These are phyloP conservation scores for Drosophila nannoptera DNA, from an alignment of 1,140 invertebrate genomes.

Conservation along the genomic window DNA sequence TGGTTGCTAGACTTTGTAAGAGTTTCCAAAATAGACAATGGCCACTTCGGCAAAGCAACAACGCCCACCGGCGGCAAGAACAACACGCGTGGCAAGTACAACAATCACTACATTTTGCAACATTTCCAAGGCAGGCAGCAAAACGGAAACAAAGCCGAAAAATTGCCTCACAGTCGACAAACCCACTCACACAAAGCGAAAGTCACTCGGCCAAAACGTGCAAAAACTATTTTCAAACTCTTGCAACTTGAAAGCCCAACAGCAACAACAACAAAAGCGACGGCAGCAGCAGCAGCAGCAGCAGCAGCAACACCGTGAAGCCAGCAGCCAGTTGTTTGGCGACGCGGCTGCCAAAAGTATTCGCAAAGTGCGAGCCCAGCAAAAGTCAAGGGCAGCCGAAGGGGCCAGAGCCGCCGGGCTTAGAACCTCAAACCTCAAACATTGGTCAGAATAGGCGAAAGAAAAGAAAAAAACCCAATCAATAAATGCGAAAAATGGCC, in stretches of 20 bases:
- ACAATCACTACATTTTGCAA: slow-evolving; percentile 39
- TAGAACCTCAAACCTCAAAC: not conserved
- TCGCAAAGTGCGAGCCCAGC: slow-evolving; percentile 67
- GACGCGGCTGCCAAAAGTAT: slow-evolving; percentile 72
- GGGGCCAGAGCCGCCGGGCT: slow-evolving; percentile 19
- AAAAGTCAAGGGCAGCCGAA: slow-evolving; percentile 68
- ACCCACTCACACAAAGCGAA: slow-evolving; percentile 45
- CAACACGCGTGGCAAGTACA: slow-evolving; percentile 5
- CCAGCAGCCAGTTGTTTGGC: slow-evolving; percentile 48
- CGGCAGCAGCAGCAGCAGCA: not conserved
- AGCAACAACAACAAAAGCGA: slow-evolving; percentile 28
- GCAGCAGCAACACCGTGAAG: not conserved
- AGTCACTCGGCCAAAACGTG: slow-evolving; percentile 72
- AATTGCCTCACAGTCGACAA: slow-evolving; percentile 54
- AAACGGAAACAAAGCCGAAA: slow-evolving; percentile 68
- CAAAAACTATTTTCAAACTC: slow-evolving; percentile 71
- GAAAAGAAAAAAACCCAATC: slow-evolving; percentile 50
- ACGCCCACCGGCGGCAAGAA: slow-evolving; percentile 17
- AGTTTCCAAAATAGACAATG: slow-evolving; percentile 71
- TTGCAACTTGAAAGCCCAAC: slow-evolving; percentile 52
- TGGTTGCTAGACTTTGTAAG: slow-evolving; percentile 37
- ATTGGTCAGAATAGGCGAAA: slow-evolving; percentile 12
- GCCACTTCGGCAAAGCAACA: slow-evolving; percentile 37
- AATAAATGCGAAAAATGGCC: slow-evolving; percentile 55
- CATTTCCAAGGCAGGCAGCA: slow-evolving; percentile 50